A percentile compares a stretch with the other conserved stretches of the same genome.
Conservation (phyloP, 2,888 invertebrate genomes). For the Crematogaster levior region DNA sequence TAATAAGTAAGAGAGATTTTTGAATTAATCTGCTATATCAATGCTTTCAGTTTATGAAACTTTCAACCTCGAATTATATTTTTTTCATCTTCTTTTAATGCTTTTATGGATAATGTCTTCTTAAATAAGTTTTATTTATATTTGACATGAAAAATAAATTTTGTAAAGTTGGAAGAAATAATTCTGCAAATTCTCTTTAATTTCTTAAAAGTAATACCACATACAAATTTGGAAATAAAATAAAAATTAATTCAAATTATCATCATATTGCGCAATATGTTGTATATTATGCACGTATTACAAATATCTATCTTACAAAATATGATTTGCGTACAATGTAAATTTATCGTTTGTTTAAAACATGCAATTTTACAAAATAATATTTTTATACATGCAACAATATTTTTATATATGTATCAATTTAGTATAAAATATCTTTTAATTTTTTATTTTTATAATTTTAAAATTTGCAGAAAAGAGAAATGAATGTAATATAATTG, state of each 20-base stretch:
- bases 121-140: constrained; percentile 3
- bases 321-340: background rate
- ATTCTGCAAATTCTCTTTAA: background rate
- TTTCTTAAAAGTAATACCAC: background rate
- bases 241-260: background rate
- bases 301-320: background rate
- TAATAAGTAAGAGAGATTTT: background rate
- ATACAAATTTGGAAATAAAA: background rate
- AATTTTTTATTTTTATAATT: background rate
- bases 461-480: background rate
- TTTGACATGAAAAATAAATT: no score
- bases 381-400: background rate
- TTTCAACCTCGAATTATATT: background rate
- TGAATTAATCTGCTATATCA: background rate
- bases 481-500: no score
- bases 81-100: background rate
- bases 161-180: background rate
- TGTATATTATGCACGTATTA: background rate
- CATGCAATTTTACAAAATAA: background rate
- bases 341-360: background rate
- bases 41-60: background rate
- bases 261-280: background rate
- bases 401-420: background rate
- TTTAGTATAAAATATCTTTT: background rate
- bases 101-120: background rate